These are phyloP conservation scores for Halichoeres trimaculatus DNA, from an alignment of 2,113 vertebrate genomes.

Conservation along the genomic window DNA sequence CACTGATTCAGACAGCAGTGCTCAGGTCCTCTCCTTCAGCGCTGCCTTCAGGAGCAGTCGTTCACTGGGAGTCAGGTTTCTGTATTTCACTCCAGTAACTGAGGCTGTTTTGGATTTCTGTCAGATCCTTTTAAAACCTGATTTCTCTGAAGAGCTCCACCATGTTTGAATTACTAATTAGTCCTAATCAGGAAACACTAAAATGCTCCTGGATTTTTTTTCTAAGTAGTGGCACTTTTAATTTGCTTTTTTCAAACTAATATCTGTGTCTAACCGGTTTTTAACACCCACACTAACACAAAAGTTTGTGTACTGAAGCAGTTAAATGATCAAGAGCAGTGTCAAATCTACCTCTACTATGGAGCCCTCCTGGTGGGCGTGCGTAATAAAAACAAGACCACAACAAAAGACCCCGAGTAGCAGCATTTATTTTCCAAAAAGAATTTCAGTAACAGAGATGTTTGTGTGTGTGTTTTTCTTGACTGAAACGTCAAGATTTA, in stretches of 20 bases:
- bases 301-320: neutral
- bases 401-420: neutral
- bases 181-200: neutral
- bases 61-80: too few species aligned
- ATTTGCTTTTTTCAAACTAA: neutral
- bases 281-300: neutral
- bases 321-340: neutral
- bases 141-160: too few species aligned
- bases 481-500: neutral
- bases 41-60: too few species aligned
- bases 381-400: conserved; percentile 3
- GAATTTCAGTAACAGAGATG: neutral
- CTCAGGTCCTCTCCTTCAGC: too few species aligned
- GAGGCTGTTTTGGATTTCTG: too few species aligned
- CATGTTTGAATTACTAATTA: too few species aligned
- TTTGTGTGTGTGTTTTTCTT: neutral
- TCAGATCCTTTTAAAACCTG: too few species aligned
- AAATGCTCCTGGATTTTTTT: neutral
- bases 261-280: conserved; percentile 1
- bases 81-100: too few species aligned
- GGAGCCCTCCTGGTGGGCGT: neutral
- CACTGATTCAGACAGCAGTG: too few species aligned
- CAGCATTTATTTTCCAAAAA: neutral
- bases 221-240: too few species aligned
- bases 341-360: neutral